phyloP scores from a whole-genome alignment of 2,888 invertebrate species.

The Sphecodes monilicornis region DNA sequence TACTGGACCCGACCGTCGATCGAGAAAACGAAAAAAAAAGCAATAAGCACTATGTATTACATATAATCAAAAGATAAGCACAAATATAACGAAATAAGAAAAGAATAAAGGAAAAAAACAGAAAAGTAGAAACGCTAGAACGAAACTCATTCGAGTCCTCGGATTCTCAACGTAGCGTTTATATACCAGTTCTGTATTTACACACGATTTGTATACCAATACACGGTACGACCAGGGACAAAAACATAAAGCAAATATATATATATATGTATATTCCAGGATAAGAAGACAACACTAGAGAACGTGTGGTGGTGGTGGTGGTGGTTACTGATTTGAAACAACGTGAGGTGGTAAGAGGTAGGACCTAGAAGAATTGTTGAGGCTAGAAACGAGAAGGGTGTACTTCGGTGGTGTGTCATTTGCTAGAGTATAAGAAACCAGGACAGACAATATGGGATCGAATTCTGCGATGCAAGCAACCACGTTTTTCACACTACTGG shows the following conservation, averaged over 20 bases:
- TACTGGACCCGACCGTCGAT: not conserved
- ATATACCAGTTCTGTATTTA: constrained; percentile 30
- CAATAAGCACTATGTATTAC: constrained; percentile 62
- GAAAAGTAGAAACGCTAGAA: constrained; percentile 18
- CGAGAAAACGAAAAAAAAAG: constrained; percentile 38
- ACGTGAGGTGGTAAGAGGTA: constrained; percentile 26
- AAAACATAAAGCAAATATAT: constrained; percentile 39
- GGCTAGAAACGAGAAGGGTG: constrained; percentile 49
- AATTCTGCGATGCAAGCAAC: constrained; percentile 67
- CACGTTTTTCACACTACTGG: constrained; percentile 66
- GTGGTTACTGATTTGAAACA: constrained; percentile 33
- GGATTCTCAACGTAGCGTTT: constrained; percentile 5
- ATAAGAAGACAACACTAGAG: constrained; percentile 32
- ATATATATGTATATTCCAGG: constrained; percentile 5
- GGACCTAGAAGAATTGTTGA: constrained; percentile 39
- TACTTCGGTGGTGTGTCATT: constrained; percentile 21
- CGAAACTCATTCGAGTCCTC: constrained; percentile 11
- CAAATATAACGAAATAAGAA: constrained; percentile 32
- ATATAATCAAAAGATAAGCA: constrained; percentile 53
- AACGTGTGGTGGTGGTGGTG: constrained; percentile 35
- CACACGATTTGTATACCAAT: constrained; percentile 30
- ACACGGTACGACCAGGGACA: constrained; percentile 37
- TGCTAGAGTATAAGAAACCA: constrained; percentile 56
- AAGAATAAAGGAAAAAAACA: constrained; percentile 9
- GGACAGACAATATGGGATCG: constrained; percentile 61